phyloP scores from a whole-genome alignment of 2,797 vertebrate genomes.

The Gambelia wislizenii region DNA sequence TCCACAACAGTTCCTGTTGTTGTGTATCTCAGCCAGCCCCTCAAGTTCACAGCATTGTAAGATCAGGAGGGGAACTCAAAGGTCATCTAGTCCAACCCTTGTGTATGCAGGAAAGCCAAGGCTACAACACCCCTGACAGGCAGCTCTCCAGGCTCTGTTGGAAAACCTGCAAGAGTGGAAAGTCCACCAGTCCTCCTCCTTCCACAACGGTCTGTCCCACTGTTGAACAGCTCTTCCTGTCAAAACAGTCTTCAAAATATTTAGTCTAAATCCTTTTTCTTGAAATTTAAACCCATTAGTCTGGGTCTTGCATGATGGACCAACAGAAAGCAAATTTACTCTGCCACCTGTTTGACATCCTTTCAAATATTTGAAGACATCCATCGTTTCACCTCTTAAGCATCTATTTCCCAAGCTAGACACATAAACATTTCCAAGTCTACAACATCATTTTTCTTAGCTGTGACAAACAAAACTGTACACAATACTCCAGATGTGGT shows the following conservation, averaged over 20 bases:
- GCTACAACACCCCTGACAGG: background rate
- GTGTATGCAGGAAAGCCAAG: background rate
- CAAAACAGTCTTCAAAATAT: no score
- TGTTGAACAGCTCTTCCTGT: background rate
- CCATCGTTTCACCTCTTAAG: background rate
- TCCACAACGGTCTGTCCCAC: no score
- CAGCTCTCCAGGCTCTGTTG: background rate
- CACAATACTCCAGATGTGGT: no score
- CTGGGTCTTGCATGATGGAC: background rate
- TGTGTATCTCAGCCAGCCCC: background rate
- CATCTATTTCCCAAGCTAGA: background rate
- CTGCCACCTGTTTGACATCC: background rate
- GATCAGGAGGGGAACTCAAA: background rate
- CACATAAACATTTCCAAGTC: background rate
- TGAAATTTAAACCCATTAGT: background rate
- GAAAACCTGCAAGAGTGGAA: background rate
- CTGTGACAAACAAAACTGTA: no score
- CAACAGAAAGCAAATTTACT: background rate
- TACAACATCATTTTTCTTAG: no score
- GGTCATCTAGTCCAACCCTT: background rate
- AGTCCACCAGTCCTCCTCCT: no score
- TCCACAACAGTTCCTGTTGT: background rate
- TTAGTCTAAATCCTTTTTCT: background rate
- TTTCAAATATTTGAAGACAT: background rate
- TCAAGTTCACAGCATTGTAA: background rate